Conservation (phyloP, 1,140 invertebrate genomes). For the Limonius californicus region DNA sequence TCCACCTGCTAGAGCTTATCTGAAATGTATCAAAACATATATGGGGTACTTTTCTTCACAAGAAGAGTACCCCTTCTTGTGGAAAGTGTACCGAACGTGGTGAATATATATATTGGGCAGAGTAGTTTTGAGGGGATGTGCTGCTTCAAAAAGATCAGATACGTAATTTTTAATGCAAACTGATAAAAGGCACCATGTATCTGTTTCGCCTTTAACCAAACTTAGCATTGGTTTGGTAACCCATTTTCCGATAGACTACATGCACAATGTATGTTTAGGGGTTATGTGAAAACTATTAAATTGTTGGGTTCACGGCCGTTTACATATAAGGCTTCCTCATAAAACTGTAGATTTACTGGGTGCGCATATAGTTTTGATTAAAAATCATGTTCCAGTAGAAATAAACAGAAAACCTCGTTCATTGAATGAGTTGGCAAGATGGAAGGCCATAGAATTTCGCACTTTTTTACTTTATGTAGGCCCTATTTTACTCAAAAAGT, state of each 20-base stretch:
- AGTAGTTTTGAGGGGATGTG: too few species aligned
- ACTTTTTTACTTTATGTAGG: conserved; percentile 41
- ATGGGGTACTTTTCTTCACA: too few species aligned
- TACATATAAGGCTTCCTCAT: conserved; percentile 17
- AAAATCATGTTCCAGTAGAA: conserved; percentile 9
- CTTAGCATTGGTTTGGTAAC: conserved; percentile 41
- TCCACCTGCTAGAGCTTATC: too few species aligned
- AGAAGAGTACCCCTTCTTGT: too few species aligned
- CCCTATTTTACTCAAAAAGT: not conserved
- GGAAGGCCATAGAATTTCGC: conserved; percentile 52
- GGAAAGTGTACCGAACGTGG: too few species aligned
- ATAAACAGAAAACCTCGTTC: conserved; percentile 28
- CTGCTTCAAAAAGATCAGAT: too few species aligned
- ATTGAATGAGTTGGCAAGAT: conserved; percentile 28
- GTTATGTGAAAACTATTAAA: conserved; percentile 43
- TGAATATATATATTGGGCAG: too few species aligned
- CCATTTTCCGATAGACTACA: conserved; percentile 44
- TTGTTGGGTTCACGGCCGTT: conserved; percentile 31
- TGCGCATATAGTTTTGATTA: not conserved
- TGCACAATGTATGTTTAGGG: conserved; percentile 48
- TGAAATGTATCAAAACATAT: too few species aligned
- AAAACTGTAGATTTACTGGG: too few species aligned
- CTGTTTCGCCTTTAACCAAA: conserved; percentile 23
- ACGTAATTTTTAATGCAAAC: too few species aligned
- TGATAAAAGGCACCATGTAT: conserved; percentile 42